A percentile compares a stretch with the other conserved stretches of the same genome.
Evolutionary conservation across 1,140 invertebrate species (phyloP).

Genomic region (Bombus confusus): DNA sequence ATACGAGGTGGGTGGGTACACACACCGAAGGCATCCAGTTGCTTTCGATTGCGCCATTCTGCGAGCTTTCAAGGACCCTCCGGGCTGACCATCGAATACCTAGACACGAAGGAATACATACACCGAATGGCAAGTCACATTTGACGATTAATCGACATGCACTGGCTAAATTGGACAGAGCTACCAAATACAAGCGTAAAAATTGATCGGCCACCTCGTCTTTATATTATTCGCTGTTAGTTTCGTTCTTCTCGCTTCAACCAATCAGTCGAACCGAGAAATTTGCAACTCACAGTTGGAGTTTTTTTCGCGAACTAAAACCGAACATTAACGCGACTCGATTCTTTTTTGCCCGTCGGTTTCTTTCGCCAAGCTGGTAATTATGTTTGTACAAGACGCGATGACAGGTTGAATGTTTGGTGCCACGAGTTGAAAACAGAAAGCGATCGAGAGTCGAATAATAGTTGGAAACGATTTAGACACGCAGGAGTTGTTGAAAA

Average conservation of each 20-base stretch:
- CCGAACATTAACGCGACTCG: background rate
- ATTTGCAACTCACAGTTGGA: background rate
- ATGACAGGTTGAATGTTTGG: background rate
- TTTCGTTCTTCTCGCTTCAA: too few relatives aligned
- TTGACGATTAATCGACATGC: conserved; percentile 17
- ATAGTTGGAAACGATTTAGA: background rate
- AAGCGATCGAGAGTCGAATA: background rate
- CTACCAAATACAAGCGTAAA: background rate
- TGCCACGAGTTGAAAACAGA: background rate
- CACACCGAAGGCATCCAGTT: conserved; percentile 26
- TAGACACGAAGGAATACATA: background rate
- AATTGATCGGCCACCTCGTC: background rate
- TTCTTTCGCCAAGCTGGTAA: background rate
- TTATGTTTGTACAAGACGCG: background rate
- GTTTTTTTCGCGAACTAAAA: background rate
- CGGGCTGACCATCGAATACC: conserved; percentile 31
- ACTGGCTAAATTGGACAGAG: background rate
- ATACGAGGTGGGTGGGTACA: conserved; percentile 38
- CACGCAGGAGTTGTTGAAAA: background rate
- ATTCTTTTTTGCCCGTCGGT: background rate
- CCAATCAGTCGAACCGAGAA: background rate
- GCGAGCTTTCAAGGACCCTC: conserved; percentile 51
- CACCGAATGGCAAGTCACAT: conserved; percentile 17
- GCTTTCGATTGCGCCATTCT: conserved; percentile 42
- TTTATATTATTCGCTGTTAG: too few relatives aligned